Base-by-base conservation (phyloP, 2,797 vertebrate genomes). In the Taeniopygia guttata region DNA sequence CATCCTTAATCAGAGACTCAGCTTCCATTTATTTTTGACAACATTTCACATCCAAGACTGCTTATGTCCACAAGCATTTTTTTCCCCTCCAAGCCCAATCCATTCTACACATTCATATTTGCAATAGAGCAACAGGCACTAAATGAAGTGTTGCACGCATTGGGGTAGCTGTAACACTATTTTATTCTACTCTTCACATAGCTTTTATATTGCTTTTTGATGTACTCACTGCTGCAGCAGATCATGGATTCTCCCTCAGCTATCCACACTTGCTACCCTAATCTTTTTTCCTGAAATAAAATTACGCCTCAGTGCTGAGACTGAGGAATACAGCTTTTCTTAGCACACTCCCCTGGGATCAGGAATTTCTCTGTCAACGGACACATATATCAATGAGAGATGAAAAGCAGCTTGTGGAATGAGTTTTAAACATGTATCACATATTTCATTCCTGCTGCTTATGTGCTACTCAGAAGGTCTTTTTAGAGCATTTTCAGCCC, bases 341-440 rank as follows among this genome's bases (percentile, higher is more conserved):
- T 86, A 82, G 79, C 52, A 18, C 34, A 4, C 66, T 94, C 93
- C 84, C 93, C 82, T 90, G 84, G 76, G 91, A 79, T 88, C 85
- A 86, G 94, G 94, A 94, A 81, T 93, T 93, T 95, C 96, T 95
- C 95, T 97, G 86, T 96, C 81, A 92, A 48, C 83, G 4, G 62
- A 79, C 77, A 18, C 68, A 88, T 94, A 94, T 68, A 93, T 96
- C 96, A 96, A 42, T 73, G 80, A 96, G 90, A 97, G 95, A 94
- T 95, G 87, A 94, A 96, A 92, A 96, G 80, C 59, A 96, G 67
- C 84, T 95, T 82, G 91, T 66, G 69, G 81, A 93, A 94, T 94
- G 93, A 95, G 76, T 95, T 94, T 97, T 73, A 90, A 86, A 82
- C 93, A 79, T 92, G 90, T 70, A 91, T 81, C 87, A 34, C 68